These are phyloP conservation scores for Ostrea denselamellosa DNA, from an alignment of 1,140 invertebrate species.

Conservation along the genomic window DNA sequence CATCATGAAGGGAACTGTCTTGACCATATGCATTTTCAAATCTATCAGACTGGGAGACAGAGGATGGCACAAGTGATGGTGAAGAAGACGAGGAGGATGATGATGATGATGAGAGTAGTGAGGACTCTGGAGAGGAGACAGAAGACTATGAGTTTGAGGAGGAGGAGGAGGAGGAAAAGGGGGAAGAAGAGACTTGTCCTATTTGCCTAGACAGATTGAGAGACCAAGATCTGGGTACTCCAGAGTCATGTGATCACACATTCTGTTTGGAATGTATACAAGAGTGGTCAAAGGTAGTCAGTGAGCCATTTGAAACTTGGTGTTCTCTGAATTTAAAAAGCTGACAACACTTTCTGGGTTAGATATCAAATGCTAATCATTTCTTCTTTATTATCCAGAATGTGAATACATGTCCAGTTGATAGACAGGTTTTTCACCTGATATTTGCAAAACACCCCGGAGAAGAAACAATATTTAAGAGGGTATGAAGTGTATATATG, in stretches of 20 bases:
- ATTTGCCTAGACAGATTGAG: conserved; percentile 84
- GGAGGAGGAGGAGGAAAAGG: conserved; percentile 75
- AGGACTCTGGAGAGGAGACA: conserved; percentile 52
- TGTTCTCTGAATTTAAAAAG: too few relatives aligned
- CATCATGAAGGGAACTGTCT: background rate
- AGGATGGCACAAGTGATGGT: conserved; percentile 52
- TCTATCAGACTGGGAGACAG: conserved; percentile 53
- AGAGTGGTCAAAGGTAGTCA: conserved; percentile 90
- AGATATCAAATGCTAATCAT: background rate
- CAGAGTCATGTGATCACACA: conserved; percentile 91
- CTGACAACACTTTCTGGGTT: background rate
- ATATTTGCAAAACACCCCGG: conserved; percentile 87
- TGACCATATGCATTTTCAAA: conserved; percentile 40
- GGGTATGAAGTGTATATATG: conserved; percentile 74
- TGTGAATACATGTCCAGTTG: conserved; percentile 96
- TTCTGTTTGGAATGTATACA: conserved; percentile 93
- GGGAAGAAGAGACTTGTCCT: conserved; percentile 86
- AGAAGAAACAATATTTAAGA: conserved; percentile 84
- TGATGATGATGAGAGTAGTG: conserved; percentile 56
- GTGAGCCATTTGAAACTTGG: background rate
- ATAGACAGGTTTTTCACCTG: conserved; percentile 89
- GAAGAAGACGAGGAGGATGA: conserved; percentile 49
- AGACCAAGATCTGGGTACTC: conserved; percentile 89
- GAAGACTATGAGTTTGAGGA: conserved; percentile 76
- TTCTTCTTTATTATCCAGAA: conserved; percentile 81